Base-by-base conservation (phyloP, 2,113 vertebrate species). In the Hepsetus odoe region DNA sequence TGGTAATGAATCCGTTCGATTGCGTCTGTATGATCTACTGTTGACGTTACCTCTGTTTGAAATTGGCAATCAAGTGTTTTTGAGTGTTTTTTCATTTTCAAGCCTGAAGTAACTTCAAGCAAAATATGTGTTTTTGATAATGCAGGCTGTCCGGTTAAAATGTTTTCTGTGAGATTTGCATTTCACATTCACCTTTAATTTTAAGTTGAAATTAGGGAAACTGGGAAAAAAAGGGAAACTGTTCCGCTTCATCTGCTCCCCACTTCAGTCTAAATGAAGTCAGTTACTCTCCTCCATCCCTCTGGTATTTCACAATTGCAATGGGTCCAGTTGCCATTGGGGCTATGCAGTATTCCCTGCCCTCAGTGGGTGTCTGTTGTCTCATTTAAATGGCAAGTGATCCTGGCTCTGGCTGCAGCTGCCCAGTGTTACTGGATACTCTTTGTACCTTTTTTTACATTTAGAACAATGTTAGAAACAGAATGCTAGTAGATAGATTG, bases 81-180 rank as follows among this genome's bases (percentile, higher is more conserved):
- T 51, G 18, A 62, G 10, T 11, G 22, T 40, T 49, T 65, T 30
- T 42, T 64, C 1, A 49, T 51, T 28, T 64, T 64, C 5, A 32
- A 53, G 14, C 61, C 62, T 4, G 26, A 38, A 42, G 69, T 40
- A 71, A 73, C 46, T 74, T 33, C 12, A 12, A 42, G 12, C 42
- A 44, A 46, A 78, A 69, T 74, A 40, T 28, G 72, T 46, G 42
- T 66, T 30, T 26, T 49, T 78, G 67, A 18, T 30, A 56, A 69
- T 28, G 61, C 53, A 33, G 40, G 64, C 18, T 24, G 30, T 18
- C 59, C 30, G 32, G 49, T 28, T 46, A 83, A 1, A 26, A 12
- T 24, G 22, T 61, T 46, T 65, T 66, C 65, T 70, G 64, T 79
- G 40, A 56, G 68, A 46, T 46, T 53, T 51, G 55, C 0, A 55